Evolutionary conservation across 2,888 invertebrate genomes (phyloP).

Genomic region (Agapetus fuscipes): DNA sequence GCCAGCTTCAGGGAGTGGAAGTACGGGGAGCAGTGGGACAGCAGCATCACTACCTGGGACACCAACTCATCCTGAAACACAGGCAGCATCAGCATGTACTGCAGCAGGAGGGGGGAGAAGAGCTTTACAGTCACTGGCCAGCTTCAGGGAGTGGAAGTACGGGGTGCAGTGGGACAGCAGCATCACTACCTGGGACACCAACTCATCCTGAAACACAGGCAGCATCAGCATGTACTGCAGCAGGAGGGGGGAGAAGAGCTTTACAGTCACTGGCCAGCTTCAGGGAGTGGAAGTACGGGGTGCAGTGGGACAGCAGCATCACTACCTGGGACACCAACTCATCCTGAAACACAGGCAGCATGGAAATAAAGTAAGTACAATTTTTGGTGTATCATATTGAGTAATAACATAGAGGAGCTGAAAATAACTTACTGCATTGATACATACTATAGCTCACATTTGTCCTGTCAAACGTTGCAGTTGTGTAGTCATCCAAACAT

Average conservation of each 20-base stretch:
- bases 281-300: conserved; percentile 64
- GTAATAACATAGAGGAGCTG: no score
- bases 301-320: conserved; percentile 55
- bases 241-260: no score
- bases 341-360: no score
- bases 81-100: conserved; percentile 22
- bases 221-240: conserved; percentile 1
- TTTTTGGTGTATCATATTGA: no score
- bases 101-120: conserved; percentile 66
- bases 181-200: conserved; percentile 53
- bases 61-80: conserved; percentile 56
- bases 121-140: conserved; percentile 65
- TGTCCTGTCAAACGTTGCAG: no score
- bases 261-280: conserved; percentile 65
- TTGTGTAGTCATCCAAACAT: no score
- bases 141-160: conserved; percentile 63
- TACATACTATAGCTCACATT: no score
- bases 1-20: conserved; percentile 65
- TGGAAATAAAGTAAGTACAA: no score
- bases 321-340: conserved; percentile 59
- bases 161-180: conserved; percentile 60
- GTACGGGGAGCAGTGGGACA: conserved; percentile 62
- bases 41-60: conserved; percentile 45
- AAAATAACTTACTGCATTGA: no score
- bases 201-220: conserved; percentile 42